phyloP scores from a whole-genome alignment of 2,113 vertebrate genomes.

The Scortum barcoo region DNA sequence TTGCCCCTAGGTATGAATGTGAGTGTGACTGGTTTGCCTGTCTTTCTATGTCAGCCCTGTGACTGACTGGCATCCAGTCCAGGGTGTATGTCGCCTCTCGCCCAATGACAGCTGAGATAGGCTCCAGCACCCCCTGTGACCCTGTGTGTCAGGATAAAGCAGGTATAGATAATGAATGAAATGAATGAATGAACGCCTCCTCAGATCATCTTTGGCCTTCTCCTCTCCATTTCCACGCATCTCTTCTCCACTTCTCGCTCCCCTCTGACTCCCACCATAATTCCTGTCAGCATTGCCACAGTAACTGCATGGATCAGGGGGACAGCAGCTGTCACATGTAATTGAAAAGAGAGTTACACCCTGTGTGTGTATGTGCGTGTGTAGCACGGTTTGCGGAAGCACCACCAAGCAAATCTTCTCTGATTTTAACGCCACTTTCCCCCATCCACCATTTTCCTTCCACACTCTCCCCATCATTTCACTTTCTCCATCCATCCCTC shows the following conservation, averaged over 20 bases:
- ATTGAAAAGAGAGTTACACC: conserved; percentile 84
- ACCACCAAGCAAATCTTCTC: conserved; percentile 74
- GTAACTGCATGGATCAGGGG: conserved; percentile 78
- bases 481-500: conserved; percentile 41
- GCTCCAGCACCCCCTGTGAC: too few relatives aligned
- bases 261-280: conserved; percentile 75
- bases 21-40: too few relatives aligned
- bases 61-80: too few relatives aligned
- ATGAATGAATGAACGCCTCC: not conserved
- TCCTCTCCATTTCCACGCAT: conserved; percentile 43
- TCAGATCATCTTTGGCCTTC: conserved; percentile 19
- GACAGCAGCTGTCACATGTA: conserved; percentile 83
- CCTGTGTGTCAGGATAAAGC: too few relatives aligned
- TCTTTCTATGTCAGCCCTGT: too few relatives aligned
- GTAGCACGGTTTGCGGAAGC: conserved; percentile 47
- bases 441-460: conserved; percentile 35
- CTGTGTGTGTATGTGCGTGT: conserved; percentile 46
- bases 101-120: too few relatives aligned
- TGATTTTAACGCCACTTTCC: conserved; percentile 71
- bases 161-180: too few relatives aligned
- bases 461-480: conserved; percentile 12
- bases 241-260: conserved; percentile 18
- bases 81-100: too few relatives aligned
- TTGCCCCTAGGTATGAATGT: too few relatives aligned
- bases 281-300: conserved; percentile 74